Evolutionary conservation across 2,888 invertebrate species (phyloP).

Genomic region (Pycnomerus fuliginosus): DNA sequence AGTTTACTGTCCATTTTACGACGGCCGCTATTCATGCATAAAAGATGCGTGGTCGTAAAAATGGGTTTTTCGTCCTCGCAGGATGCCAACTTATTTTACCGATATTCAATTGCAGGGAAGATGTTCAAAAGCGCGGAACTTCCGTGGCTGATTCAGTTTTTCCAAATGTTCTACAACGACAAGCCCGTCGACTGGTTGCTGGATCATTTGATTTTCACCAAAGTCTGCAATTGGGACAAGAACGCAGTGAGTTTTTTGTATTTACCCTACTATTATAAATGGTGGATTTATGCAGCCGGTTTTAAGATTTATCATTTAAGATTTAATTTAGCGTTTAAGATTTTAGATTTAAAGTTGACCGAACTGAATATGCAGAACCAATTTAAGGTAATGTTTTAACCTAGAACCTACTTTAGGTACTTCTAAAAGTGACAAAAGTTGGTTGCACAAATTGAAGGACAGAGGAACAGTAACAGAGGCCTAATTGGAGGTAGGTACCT

Average conservation of each 20-base stretch:
- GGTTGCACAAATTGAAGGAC: no score
- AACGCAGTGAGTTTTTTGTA: slow-evolving; percentile 51
- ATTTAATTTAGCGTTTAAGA: no score
- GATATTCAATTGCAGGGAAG: slow-evolving; percentile 60
- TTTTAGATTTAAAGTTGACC: no score
- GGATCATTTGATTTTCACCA: slow-evolving; percentile 84
- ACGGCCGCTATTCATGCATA: slow-evolving; percentile 14
- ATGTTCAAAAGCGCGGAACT: slow-evolving; percentile 88
- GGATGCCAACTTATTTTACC: no score
- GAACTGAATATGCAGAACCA: no score
- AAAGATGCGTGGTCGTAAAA: slow-evolving; percentile 17
- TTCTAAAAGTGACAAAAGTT: no score
- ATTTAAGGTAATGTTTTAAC: no score
- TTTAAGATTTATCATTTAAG: no score
- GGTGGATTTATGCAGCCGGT: no score
- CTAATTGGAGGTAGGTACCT: no score
- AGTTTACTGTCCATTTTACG: slow-evolving; percentile 15
- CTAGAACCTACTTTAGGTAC: background rate
- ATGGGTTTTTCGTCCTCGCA: background rate
- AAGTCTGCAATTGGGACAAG: slow-evolving; percentile 83
- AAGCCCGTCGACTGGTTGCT: slow-evolving; percentile 97
- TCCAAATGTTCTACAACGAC: slow-evolving; percentile 92
- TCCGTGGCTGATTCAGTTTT: slow-evolving; percentile 84
- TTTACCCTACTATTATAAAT: no score
- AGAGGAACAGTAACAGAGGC: no score